Evolutionary conservation across 2,888 invertebrate genomes (phyloP).

Genomic region (Tortrix viridana): DNA sequence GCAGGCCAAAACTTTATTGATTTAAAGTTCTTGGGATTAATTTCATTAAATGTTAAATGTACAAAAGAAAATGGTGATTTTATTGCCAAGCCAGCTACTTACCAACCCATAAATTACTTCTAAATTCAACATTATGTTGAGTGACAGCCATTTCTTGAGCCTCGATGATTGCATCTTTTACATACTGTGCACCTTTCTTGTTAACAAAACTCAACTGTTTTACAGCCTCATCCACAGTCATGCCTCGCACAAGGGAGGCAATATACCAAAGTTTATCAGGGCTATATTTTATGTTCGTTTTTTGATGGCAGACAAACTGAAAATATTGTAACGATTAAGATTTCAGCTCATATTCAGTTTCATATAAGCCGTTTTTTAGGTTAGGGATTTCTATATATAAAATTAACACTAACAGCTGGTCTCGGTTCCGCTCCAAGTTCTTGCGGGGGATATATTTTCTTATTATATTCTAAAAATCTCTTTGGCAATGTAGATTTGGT

Average conservation of each 20-base stretch:
- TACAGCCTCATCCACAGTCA: conserved; percentile 97
- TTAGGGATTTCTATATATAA: not conserved
- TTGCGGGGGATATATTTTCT: conserved; percentile 92
- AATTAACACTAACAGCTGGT: conserved; percentile 89
- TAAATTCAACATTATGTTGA: conserved; percentile 96
- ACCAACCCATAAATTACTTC: conserved; percentile 98
- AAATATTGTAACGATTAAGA: not conserved
- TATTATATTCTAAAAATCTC: conserved; percentile 88
- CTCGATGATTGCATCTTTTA: conserved; percentile 92
- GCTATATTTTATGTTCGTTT: conserved; percentile 94
- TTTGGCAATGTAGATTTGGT: conserved; percentile 69
- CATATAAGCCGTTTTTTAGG: not conserved
- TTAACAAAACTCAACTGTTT: conserved; percentile 93
- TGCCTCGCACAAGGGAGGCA: conserved; percentile 93
- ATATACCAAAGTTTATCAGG: conserved; percentile 97
- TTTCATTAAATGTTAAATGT: too few species aligned
- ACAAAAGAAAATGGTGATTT: too few species aligned
- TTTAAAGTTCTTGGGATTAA: too few species aligned
- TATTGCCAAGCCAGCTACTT: conserved; percentile 52
- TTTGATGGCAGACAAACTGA: conserved; percentile 95
- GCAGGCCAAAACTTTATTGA: too few species aligned
- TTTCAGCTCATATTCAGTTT: not conserved
- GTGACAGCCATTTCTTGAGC: conserved; percentile 94
- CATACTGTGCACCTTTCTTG: conserved; percentile 90
- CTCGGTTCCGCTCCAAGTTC: conserved; percentile 88